phyloP scores from a whole-genome alignment of 1,140 invertebrate species.

The Aricia agestis region DNA sequence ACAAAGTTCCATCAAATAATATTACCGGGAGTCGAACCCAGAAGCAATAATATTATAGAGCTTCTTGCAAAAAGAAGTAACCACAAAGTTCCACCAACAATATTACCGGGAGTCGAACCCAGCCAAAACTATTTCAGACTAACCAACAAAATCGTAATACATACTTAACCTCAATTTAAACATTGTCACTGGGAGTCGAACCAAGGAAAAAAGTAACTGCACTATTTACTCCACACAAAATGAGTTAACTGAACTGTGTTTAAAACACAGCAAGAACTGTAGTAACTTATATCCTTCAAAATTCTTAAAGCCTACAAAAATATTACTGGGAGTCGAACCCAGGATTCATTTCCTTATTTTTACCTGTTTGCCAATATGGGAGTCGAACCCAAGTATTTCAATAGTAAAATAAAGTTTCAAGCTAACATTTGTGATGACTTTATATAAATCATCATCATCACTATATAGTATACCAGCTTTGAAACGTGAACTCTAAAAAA shows the following conservation, averaged over 20 bases:
- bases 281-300: not conserved
- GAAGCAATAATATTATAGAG: not conserved
- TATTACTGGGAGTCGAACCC: not conserved
- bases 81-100: not conserved
- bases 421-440: no score
- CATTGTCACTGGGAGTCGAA: constrained; percentile 27
- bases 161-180: no score
- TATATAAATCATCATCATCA: no score
- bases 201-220: constrained; percentile 12
- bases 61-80: not conserved
- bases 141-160: no score
- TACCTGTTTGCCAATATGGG: no score
- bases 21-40: constrained; percentile 3
- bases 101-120: not conserved
- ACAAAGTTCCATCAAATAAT: no score
- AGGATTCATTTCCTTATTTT: not conserved
- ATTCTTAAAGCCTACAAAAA: not conserved
- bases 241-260: not conserved
- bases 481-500: no score
- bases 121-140: not conserved
- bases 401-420: no score
- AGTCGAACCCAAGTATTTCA: no score
- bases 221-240: not conserved
- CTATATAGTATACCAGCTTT: no score
- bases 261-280: not conserved